These are phyloP conservation scores for Chironomus tentans DNA, from an alignment of 2,888 invertebrate genomes.

Conservation along the genomic window DNA sequence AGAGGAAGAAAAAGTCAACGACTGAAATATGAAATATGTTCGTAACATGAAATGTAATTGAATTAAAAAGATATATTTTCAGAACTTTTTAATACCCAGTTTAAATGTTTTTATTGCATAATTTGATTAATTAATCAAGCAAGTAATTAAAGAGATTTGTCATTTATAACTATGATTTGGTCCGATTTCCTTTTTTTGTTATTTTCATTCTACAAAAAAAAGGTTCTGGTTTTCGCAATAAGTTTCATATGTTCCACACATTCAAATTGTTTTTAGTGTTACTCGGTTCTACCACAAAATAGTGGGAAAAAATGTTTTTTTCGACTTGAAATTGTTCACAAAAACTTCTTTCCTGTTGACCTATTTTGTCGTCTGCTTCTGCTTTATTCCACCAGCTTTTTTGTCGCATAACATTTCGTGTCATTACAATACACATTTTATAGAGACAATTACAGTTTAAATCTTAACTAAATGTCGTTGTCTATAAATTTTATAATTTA, in stretches of 20 bases:
- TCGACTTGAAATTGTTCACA: not conserved
- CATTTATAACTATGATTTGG: not conserved
- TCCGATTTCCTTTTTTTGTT: not conserved
- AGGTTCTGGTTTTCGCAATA: not conserved
- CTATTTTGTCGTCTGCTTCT: slow-evolving; percentile 10
- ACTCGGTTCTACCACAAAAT: not conserved
- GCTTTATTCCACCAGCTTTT: slow-evolving; percentile 9
- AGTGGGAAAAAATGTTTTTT: not conserved
- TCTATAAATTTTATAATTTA: not conserved
- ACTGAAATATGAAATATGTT: no score
- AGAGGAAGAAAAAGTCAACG: no score
- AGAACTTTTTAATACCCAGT: no score
- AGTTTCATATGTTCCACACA: not conserved
- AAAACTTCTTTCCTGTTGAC: slow-evolving; percentile 26
- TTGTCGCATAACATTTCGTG: not conserved
- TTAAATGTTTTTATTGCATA: not conserved
- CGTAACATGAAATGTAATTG: no score
- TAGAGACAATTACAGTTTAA: not conserved
- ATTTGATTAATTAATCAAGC: slow-evolving; percentile 19
- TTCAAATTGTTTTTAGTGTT: not conserved
- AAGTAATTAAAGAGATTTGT: slow-evolving; percentile 15
- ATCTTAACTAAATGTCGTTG: not conserved
- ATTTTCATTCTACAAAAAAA: not conserved
- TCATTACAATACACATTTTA: slow-evolving; percentile 13
- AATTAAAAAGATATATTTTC: no score